Evolutionary conservation across 2,797 vertebrate genomes (phyloP), one percentile per base, ranked within the genome.

Genomic region (Micrastur ruficollis): DNA sequence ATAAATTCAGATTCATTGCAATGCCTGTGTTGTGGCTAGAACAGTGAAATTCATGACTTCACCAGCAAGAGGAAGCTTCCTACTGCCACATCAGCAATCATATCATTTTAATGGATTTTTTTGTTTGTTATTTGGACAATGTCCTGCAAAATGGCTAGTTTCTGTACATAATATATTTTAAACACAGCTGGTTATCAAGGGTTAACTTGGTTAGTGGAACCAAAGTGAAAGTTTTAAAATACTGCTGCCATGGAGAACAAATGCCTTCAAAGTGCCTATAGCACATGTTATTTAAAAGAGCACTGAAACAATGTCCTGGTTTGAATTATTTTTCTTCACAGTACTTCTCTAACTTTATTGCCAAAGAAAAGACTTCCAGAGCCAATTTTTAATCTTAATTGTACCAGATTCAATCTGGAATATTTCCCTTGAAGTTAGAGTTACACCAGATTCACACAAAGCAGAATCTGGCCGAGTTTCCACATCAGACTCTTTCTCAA

Each of bases 211-310:
- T 92, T 75, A 78, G 36, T 66, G 72, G 90, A 97, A 89, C 73
- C 85, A 80, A 96, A 97, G 92, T 92, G 95, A 97, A 96, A 96
- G 94, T 97, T 97, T 97, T 93, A 96, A 96, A 96, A 91, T 67
- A 86, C 50, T 79, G 40, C 62, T 87, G 62, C 74, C 79, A 87
- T 17, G 46, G 76, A 96, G 82, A 83, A 73, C 61, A 87, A 97
- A 93, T 92, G 94, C 87, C 42, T 97, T 95, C 91, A 96, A 92
- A 97, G 94, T 1, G 8, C 52, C 74, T 92, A 92, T 88, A 93
- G 62, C 82, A 92, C 71, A 61, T 94, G 95, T 82, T 95, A 97
- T 96, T 94, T 93, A 90, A 93, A 95, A 97, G 85, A 80, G 52
- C 61, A 81, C 61, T 78, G 90, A 85, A 93, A 94, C 78, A 65